A percentile compares a stretch with the other conserved stretches of the same genome.
These are phyloP conservation scores for Calyptomena viridis DNA, from an alignment of 2,113 vertebrate species.

Conservation along the genomic window DNA sequence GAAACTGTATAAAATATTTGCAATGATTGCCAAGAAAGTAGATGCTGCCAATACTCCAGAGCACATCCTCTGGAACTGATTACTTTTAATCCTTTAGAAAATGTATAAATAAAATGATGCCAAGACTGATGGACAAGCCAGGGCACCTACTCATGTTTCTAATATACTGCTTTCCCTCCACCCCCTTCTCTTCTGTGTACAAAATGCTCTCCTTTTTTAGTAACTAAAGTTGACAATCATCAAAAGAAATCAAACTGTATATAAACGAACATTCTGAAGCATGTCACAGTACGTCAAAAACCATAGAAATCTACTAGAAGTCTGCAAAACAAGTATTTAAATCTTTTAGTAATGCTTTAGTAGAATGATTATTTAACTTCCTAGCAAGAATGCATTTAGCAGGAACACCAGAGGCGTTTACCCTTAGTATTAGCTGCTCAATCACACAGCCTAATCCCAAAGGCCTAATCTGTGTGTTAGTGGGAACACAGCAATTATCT, in stretches of 20 bases:
- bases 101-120: constrained; percentile 71
- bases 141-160: constrained; percentile 74
- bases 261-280: constrained; percentile 66
- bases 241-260: constrained; percentile 73
- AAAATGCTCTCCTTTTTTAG: constrained; percentile 64
- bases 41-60: constrained; percentile 59
- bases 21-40: constrained; percentile 68
- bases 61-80: constrained; percentile 77
- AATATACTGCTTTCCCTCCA: constrained; percentile 33
- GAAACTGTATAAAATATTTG: constrained; percentile 57
- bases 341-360: constrained; percentile 53
- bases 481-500: constrained; percentile 71
- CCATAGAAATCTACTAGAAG: constrained; percentile 67
- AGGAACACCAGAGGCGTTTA: constrained; percentile 64
- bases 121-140: constrained; percentile 69
- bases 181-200: constrained; percentile 31
- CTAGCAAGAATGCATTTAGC: constrained; percentile 64
- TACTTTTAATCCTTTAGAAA: constrained; percentile 72
- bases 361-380: constrained; percentile 59
- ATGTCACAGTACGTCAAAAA: constrained; percentile 68
- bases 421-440: constrained; percentile 66
- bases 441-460: constrained; percentile 59
- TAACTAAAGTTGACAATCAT: constrained; percentile 76
- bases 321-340: constrained; percentile 57
- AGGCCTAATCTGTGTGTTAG: constrained; percentile 59